These are phyloP conservation scores for Drosophila tristis DNA, from an alignment of 1,140 invertebrate species.

Conservation along the genomic window DNA sequence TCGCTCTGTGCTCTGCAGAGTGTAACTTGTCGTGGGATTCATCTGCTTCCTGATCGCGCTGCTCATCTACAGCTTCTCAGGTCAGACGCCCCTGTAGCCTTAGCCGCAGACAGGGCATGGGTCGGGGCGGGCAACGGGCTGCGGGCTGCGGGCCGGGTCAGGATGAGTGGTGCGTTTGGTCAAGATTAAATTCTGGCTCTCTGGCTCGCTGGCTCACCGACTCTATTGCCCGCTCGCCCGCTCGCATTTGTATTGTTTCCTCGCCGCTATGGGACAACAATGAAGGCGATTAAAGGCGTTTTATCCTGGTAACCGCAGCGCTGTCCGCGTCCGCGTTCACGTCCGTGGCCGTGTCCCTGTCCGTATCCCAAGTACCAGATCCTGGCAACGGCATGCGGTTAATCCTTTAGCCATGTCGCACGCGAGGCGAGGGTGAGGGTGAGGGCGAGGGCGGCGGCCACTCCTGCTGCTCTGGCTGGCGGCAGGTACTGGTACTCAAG, in stretches of 20 bases:
- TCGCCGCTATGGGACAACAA: constrained; percentile 45
- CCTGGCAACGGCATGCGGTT: constrained; percentile 64
- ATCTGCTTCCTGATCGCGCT: too few species aligned
- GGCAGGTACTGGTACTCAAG: constrained; percentile 44
- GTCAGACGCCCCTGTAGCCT: too few species aligned
- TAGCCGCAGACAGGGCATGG: too few species aligned
- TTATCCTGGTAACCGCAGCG: constrained; percentile 61
- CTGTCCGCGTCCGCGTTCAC: constrained; percentile 29
- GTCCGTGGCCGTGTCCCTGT: constrained; percentile 10
- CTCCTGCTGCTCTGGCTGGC: too few species aligned
- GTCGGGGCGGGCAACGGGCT: too few species aligned
- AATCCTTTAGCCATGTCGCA: constrained; percentile 81
- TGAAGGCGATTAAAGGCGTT: constrained; percentile 62
- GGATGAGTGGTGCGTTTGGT: background rate
- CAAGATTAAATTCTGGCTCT: constrained; percentile 59
- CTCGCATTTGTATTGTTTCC: constrained; percentile 48
- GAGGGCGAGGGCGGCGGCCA: constrained; percentile 18
- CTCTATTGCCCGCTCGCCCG: constrained; percentile 1
- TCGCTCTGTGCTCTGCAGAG: too few species aligned
- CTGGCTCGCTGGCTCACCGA: too few species aligned
- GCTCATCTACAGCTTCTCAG: too few species aligned
- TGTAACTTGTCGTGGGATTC: too few species aligned
- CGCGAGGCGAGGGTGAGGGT: constrained; percentile 38
- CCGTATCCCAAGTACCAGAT: too few species aligned
- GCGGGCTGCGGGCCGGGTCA: too few species aligned